These are phyloP conservation scores for Lepus timidus DNA, from an alignment of 2,113 vertebrate genomes.

Conservation along the genomic window DNA sequence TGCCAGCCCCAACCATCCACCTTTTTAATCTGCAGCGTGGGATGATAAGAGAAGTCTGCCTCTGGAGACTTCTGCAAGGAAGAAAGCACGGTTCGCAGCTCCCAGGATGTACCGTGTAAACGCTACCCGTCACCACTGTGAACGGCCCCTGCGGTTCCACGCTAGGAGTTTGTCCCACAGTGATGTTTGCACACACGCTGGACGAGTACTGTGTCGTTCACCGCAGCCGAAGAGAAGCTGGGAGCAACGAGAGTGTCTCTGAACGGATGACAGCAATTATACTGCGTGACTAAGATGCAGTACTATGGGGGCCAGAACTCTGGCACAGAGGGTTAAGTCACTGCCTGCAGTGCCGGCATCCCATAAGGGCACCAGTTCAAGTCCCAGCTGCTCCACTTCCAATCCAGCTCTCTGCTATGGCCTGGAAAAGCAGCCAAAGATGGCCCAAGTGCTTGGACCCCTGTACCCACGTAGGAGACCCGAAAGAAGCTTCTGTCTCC, in stretches of 20 bases:
- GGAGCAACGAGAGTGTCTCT: background rate
- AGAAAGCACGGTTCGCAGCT: constrained; percentile 18
- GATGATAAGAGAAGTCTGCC: background rate
- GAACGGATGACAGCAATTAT: background rate
- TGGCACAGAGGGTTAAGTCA: no score
- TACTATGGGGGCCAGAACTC: no score
- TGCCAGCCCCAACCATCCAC: background rate
- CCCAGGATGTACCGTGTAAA: constrained; percentile 46
- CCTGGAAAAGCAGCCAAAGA: no score
- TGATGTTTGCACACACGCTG: background rate
- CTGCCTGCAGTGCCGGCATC: no score
- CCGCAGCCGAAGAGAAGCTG: background rate
- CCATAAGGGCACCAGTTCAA: no score
- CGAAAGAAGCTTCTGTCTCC: no score
- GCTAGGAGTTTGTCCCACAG: constrained; percentile 53
- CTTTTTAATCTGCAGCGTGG: constrained; percentile 51
- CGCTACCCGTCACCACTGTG: constrained; percentile 45
- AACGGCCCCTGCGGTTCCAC: constrained; percentile 18
- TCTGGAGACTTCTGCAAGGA: background rate
- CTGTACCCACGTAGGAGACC: no score
- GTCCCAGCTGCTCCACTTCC: no score
- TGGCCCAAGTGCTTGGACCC: no score
- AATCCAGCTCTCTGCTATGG: no score
- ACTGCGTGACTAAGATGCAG: background rate
- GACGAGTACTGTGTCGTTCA: background rate